Conservation (phyloP, 2,113 vertebrate genomes). For the Thunnus maccoyii region DNA sequence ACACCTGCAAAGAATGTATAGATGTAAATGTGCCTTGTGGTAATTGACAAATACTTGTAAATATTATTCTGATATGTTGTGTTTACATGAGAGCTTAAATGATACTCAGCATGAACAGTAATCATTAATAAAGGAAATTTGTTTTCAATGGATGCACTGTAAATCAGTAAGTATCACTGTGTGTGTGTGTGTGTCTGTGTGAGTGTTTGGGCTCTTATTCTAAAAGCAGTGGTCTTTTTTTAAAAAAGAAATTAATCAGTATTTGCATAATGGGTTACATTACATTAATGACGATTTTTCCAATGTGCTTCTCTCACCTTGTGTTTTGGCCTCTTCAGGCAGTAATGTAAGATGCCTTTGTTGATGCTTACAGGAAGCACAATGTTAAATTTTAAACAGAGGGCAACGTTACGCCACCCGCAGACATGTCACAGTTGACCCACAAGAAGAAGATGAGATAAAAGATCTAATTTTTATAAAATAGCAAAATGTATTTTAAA, state of each 20-base stretch:
- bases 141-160: not conserved
- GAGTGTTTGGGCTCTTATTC: not conserved
- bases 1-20: too few relatives aligned
- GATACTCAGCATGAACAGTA: not conserved
- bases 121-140: not conserved
- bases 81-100: not conserved
- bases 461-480: not conserved
- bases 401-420: constrained; percentile 27
- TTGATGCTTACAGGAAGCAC: constrained; percentile 68
- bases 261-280: constrained; percentile 66
- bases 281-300: constrained; percentile 64
- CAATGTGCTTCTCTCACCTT: constrained; percentile 53
- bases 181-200: not conserved
- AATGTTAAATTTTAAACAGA: constrained; percentile 79
- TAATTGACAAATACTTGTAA: too few relatives aligned
- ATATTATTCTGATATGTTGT: too few relatives aligned
- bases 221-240: constrained; percentile 4
- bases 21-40: too few relatives aligned
- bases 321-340: constrained; percentile 37
- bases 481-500: not conserved
- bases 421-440: constrained; percentile 9
- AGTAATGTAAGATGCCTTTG: constrained; percentile 71
- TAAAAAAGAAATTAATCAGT: constrained; percentile 7
- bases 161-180: not conserved
- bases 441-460: not conserved